Conservation (phyloP, 2,888 invertebrate species). For the Atethmia centrago region DNA sequence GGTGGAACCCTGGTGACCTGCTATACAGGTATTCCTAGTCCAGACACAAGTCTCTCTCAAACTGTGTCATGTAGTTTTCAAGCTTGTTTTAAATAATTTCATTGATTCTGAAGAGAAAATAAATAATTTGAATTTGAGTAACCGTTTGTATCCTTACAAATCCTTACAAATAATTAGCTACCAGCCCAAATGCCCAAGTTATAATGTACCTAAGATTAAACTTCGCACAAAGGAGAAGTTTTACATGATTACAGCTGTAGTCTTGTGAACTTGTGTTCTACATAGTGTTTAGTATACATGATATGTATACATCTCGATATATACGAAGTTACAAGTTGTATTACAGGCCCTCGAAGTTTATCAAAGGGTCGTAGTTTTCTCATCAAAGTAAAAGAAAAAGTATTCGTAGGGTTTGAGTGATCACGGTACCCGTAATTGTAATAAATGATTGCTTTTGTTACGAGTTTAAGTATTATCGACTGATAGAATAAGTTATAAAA, state of each 20-base stretch:
- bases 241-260: slow-evolving; percentile 23
- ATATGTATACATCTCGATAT: slow-evolving; percentile 2
- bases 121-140: no score
- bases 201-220: background rate
- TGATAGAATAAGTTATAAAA: background rate
- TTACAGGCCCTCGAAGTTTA: slow-evolving; percentile 30
- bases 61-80: no score
- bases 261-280: slow-evolving; percentile 2
- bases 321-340: slow-evolving; percentile 11
- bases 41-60: no score
- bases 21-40: no score
- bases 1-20: no score
- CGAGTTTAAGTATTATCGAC: background rate
- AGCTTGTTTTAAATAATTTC: no score
- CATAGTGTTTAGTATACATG: background rate
- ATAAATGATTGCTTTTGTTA: slow-evolving; percentile 9
- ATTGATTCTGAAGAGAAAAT: no score
- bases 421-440: slow-evolving; percentile 5
- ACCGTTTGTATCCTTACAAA: no score
- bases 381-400: slow-evolving; percentile 49
- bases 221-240: slow-evolving; percentile 21
- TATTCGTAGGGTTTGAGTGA: slow-evolving; percentile 7
- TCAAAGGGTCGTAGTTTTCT: slow-evolving; percentile 53
- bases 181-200: background rate
- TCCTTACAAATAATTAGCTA: no score